phyloP scores from a whole-genome alignment of 2,888 invertebrate genomes.

The Axea sp. region DNA sequence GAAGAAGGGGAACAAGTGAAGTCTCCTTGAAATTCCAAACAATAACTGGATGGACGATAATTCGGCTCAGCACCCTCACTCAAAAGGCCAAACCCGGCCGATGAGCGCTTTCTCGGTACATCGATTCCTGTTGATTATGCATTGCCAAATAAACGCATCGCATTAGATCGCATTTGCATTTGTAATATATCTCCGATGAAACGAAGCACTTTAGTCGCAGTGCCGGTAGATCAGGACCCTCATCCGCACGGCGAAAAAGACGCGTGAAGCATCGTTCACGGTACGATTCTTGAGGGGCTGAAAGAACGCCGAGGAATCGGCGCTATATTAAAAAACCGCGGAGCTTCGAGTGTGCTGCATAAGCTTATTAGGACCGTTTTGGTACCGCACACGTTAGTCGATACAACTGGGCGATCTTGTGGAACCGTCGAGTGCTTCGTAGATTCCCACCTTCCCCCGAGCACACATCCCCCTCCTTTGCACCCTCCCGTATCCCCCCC shows the following conservation, averaged over 20 bases:
- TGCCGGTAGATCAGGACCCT: not conserved
- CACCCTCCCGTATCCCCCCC: too few species aligned
- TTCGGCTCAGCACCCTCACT: too few species aligned
- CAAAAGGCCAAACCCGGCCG: constrained; percentile 13
- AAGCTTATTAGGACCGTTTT: constrained; percentile 75
- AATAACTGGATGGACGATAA: too few species aligned
- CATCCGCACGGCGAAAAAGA: constrained; percentile 4
- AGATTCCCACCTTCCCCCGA: constrained; percentile 49
- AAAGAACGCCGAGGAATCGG: constrained; percentile 15
- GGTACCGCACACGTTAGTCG: constrained; percentile 52
- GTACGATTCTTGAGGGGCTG: constrained; percentile 20
- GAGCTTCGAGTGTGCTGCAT: constrained; percentile 68
- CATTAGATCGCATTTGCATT: constrained; percentile 34
- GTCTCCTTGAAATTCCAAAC: too few species aligned
- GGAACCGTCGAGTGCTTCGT: constrained; percentile 56
- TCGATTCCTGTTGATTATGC: constrained; percentile 40
- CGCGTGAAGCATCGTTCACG: constrained; percentile 32
- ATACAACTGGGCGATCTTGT: constrained; percentile 58
- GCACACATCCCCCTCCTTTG: constrained; percentile 32
- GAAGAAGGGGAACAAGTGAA: too few species aligned
- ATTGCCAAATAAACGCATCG: constrained; percentile 42
- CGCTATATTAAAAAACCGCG: constrained; percentile 27
- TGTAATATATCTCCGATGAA: constrained; percentile 21
- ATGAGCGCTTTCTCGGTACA: not conserved
- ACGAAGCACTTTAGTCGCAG: not conserved